Percentiles rank a stretch among this genome's conserved stretches.
phyloP scores from a whole-genome alignment of 1,140 invertebrate species.

The Frieseomelitta varia region DNA sequence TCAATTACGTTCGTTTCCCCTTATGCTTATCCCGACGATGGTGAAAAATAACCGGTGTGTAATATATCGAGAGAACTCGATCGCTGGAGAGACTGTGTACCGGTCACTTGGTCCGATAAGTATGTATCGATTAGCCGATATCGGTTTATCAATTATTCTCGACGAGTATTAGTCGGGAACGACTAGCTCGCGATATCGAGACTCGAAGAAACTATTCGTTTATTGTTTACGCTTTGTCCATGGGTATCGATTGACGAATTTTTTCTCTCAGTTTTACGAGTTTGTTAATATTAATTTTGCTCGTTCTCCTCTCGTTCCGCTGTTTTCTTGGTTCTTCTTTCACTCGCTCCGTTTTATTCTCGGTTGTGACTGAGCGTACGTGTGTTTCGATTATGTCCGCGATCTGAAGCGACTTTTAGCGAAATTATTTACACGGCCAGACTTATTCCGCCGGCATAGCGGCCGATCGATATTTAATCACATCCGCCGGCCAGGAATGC shows the following conservation, averaged over 20 bases:
- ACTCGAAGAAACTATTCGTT: conserved; percentile 9
- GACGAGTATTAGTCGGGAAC: conserved; percentile 1
- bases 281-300: not conserved
- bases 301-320: not conserved
- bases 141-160: conserved; percentile 42
- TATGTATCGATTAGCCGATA: conserved; percentile 40
- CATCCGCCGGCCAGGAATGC: not conserved
- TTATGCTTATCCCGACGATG: not conserved
- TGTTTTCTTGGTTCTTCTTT: no score
- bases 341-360: not conserved
- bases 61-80: not conserved
- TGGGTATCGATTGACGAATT: conserved; percentile 3
- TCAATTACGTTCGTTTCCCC: conserved; percentile 29
- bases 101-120: not conserved
- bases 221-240: not conserved
- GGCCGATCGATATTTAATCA: conserved; percentile 39
- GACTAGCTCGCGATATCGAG: not conserved
- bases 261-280: not conserved
- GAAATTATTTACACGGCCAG: conserved; percentile 29
- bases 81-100: not conserved
- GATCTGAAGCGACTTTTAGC: not conserved
- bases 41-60: conserved; percentile 7
- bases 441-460: not conserved
- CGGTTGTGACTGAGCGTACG: not conserved
- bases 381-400: not conserved